Conservation (phyloP, 1,140 invertebrate genomes). For the Halotydeus destructor region DNA sequence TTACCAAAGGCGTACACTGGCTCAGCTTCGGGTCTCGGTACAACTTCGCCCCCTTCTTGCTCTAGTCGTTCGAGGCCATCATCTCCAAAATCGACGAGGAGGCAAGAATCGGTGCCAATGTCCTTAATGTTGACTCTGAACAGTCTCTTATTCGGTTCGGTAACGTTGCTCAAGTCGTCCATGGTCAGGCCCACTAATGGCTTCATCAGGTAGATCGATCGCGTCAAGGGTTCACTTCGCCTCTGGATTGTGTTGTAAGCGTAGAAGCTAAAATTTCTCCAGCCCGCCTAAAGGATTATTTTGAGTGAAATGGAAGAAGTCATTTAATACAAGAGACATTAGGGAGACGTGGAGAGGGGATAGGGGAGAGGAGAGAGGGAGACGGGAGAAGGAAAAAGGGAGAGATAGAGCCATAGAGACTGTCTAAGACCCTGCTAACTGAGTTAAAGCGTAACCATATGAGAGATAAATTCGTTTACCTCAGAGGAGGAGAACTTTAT, state of each 20-base stretch:
- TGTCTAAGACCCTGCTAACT: too few relatives aligned
- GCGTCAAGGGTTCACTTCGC: slow-evolving; percentile 14
- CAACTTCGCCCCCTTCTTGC: neutral
- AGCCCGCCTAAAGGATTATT: too few relatives aligned
- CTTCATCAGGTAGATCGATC: slow-evolving; percentile 17
- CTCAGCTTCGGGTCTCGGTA: too few relatives aligned
- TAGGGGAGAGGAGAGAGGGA: too few relatives aligned
- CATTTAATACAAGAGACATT: too few relatives aligned
- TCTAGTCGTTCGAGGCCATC: neutral
- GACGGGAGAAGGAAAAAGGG: too few relatives aligned
- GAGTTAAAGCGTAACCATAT: too few relatives aligned
- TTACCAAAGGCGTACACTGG: slow-evolving; percentile 14
- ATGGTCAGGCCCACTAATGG: slow-evolving; percentile 17
- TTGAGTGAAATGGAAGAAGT: too few relatives aligned
- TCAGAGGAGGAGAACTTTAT: too few relatives aligned
- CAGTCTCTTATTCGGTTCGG: slow-evolving; percentile 16
- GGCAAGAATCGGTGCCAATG: slow-evolving; percentile 23
- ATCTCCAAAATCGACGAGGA: slow-evolving; percentile 25
- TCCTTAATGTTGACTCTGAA: slow-evolving; percentile 15
- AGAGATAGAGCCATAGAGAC: too few relatives aligned
- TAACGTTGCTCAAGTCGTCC: slow-evolving; percentile 15
- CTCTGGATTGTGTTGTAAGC: slow-evolving; percentile 20
- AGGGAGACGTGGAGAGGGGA: too few relatives aligned
- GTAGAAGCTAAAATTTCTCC: slow-evolving; percentile 19
- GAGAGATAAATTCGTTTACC: slow-evolving; percentile 1